Base-by-base conservation (phyloP, 2,888 invertebrate genomes). In the Apamea epomidion region DNA sequence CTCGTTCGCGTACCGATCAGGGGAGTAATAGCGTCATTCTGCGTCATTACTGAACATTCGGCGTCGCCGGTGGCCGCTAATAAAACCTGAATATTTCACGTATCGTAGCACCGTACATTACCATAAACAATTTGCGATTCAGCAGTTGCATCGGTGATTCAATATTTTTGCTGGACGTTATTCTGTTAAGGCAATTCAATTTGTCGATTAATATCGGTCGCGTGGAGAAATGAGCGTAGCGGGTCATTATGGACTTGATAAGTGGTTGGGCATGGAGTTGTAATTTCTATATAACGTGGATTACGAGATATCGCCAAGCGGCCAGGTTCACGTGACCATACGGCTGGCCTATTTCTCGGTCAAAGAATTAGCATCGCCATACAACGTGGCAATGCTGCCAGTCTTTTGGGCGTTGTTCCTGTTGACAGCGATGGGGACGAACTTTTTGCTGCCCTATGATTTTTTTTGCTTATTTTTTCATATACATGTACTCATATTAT, bases 121-220 rank as follows among this genome's bases (percentile, higher is more conserved):
- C 93, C 94, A 95, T 94, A 94, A 95, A 95, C 94, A 94, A 95
- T 95, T 95, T 94, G 91, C 92, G 91, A 94, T 92, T 94, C 94
- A 92, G 92, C 93, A 90, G 91, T 91, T 92, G 93, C 92, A 92
- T 87, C 90, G 91, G 91, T 93, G 92, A 93, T 93, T 93, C 93
- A 92, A 93, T 94, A 93, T 93, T 93, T 94, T 93, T 91, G 89
- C 89, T 90, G 89, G 72, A 82, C 90, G 87, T 89, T 88, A 81
- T 88, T 87, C 83, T 80, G 80, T 87, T 83, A 76, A 78, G 74
- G 83, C 80, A 82, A 90, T 91, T 89, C 87, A 86, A 88, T 91
- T 88, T 85, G 81, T 82, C 83, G 84, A 86, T 89, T 87, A 87
- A 81, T 88, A 91, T 81, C 75, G 73, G 83, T 83, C 74, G 78